These are phyloP conservation scores for Epistrophe eligans DNA, from an alignment of 2,888 invertebrate genomes.

Conservation along the genomic window DNA sequence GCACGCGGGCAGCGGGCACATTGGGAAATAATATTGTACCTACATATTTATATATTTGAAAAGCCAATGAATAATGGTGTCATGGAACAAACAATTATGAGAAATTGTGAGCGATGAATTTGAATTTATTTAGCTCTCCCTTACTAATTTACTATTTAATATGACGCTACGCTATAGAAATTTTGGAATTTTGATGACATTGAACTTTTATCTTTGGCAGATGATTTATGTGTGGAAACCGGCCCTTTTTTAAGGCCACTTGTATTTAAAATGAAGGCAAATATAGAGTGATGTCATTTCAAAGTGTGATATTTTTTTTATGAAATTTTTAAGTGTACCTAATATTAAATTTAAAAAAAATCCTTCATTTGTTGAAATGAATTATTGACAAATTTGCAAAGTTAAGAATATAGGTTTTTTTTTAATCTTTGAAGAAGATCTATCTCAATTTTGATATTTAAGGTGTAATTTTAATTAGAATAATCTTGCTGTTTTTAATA, in stretches of 20 bases:
- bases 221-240: background rate
- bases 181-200: conserved; percentile 25
- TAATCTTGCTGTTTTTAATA: no score
- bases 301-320: no score
- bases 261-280: background rate
- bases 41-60: conserved; percentile 17
- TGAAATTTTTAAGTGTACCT: no score
- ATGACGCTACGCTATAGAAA: background rate
- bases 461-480: no score
- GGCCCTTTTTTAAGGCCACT: background rate
- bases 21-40: conserved; percentile 6
- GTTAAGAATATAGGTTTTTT: no score
- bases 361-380: no score
- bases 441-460: no score
- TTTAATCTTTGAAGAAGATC: no score
- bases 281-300: background rate
- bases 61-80: conserved; percentile 42
- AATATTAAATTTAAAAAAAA: no score
- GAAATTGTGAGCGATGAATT: conserved; percentile 1
- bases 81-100: conserved; percentile 29
- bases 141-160: background rate
- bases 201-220: conserved; percentile 20
- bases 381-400: no score
- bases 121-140: background rate
- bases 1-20: conserved; percentile 27